Evolutionary conservation across 2,888 invertebrate genomes (phyloP).

Genomic region (Yponomeuta malinellus): DNA sequence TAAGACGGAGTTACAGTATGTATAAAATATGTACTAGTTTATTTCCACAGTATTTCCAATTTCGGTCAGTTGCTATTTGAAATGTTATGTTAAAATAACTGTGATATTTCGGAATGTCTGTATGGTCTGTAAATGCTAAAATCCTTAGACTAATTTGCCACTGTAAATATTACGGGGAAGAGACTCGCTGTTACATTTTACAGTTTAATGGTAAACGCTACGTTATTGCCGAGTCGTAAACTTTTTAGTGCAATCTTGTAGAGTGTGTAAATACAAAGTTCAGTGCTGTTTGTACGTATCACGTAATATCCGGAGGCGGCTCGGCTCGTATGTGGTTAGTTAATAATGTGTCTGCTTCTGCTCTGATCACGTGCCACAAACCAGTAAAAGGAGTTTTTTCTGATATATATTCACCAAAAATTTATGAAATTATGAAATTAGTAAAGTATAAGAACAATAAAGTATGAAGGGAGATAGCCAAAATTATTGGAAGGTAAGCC

Average conservation of each 20-base stretch:
- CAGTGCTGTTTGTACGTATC: background rate
- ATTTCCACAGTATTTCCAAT: background rate
- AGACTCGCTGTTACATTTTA: background rate
- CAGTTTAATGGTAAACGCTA: background rate
- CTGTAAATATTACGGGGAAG: background rate
- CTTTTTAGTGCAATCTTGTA: background rate
- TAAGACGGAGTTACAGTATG: background rate
- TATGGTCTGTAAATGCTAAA: background rate
- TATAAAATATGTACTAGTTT: background rate
- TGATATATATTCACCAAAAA: no score
- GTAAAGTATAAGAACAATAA: background rate
- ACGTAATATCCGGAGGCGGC: background rate
- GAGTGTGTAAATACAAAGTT: conserved; percentile 1
- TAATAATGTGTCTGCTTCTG: background rate
- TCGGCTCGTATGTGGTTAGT: background rate
- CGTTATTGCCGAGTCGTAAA: conserved; percentile 2
- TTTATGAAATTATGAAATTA: no score
- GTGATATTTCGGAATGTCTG: no score
- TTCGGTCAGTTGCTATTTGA: background rate
- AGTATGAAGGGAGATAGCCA: background rate
- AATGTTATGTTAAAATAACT: background rate
- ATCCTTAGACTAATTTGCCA: background rate
- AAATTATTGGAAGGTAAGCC: no score
- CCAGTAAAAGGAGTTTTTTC: background rate
- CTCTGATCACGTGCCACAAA: background rate